phyloP scores from a whole-genome alignment of 2,797 vertebrate genomes.

The Rhynchonycteris naso region DNA sequence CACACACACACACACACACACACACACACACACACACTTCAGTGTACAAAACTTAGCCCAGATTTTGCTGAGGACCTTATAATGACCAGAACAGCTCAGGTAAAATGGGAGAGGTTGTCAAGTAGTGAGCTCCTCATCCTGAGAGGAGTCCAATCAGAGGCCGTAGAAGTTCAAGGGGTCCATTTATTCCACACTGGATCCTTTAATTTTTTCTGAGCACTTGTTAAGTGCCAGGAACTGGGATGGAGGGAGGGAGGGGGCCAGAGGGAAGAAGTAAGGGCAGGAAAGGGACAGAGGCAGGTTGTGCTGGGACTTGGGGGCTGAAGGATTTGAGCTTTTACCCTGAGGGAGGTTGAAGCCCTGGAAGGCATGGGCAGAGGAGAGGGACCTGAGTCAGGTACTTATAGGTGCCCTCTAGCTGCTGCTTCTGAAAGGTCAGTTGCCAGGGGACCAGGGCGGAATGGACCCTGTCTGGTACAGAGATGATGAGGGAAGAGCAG shows the following conservation, averaged over 20 bases:
- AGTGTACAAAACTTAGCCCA: neutral
- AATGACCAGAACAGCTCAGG: neutral
- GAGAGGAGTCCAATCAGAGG: neutral
- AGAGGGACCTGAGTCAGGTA: neutral
- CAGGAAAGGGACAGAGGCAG: neutral
- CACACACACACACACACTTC: neutral
- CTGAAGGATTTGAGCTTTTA: neutral
- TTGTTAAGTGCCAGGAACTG: neutral
- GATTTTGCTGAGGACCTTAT: neutral
- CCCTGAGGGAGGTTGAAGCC: neutral
- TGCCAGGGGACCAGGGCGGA: neutral
- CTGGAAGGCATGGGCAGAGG: neutral
- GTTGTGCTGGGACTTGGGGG: neutral
- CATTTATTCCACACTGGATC: neutral
- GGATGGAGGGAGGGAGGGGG: accelerated
- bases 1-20: neutral
- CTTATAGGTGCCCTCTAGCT: neutral
- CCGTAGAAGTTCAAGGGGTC: neutral
- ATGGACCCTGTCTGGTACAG: neutral
- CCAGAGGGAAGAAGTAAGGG: neutral
- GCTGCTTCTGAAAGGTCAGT: neutral
- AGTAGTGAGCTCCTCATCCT: neutral
- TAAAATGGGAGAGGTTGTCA: accelerated
- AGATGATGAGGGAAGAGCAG: neutral
- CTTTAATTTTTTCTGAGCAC: neutral